Base-by-base conservation (phyloP, 2,113 vertebrate species). In the Raja brachyura region DNA sequence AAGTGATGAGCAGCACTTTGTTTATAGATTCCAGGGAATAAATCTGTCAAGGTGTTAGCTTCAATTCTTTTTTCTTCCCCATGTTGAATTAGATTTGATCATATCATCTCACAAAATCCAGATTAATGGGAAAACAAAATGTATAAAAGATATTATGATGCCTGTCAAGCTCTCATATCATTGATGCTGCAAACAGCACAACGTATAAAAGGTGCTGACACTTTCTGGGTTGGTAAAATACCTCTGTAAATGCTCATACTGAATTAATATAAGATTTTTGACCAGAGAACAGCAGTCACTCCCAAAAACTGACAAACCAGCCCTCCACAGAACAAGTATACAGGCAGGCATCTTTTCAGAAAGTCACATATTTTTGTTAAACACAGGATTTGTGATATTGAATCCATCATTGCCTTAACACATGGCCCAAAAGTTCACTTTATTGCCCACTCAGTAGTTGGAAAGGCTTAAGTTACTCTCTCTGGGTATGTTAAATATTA, bases 311-410 rank as follows among this genome's bases (percentile, higher is more conserved):
- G 66, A 92, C 8, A 25, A 92, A 68, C 18, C 73, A 92, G 18
- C 90, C 68, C 22, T 54, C 88, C 11, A 73, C 39, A 0, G 33
- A 92, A 92, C 90, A 92, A 92, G 90, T 92, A 92, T 68, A 92
- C 22, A 92, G 90, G 68, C 22, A 92, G 90, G 68, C 90, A 92
- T 63, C 4, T 92, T 92, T 73, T 7, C 61, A 63, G 14, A 88
- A n/a, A 88, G n/a, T 88, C n/a, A 63, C n/a, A 77, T 2, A 0
- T 39, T 25, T 4, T n/a, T 22, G 73, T 92, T 92, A 39, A 48
- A 74, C 20, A 9, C 68, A 73, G 39, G 33, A 92, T 48, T 92
- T 39, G 25, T 73, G 39, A 73, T 31, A 31, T 70, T 39, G 39
- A 70, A 70, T 90, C 16, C 31, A 90, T 25, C 0, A n/a, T 31